Conservation (phyloP, 1,140 invertebrate species). For the Teleopsis dalmanni region DNA sequence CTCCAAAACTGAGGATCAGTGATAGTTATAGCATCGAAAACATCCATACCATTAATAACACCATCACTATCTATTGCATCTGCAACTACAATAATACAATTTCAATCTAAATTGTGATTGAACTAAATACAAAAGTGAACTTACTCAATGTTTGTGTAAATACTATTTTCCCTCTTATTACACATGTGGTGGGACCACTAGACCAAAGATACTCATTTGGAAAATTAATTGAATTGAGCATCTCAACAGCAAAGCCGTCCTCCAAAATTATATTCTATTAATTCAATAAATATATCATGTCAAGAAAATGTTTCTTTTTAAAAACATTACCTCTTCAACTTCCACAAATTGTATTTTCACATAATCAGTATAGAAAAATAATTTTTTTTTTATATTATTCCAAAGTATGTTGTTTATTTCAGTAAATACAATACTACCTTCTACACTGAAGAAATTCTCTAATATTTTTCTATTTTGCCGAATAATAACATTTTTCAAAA, state of each 20-base stretch:
- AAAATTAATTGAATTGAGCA: constrained; percentile 46
- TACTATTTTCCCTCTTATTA: constrained; percentile 39
- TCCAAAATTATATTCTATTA: constrained; percentile 40
- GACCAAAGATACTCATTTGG: constrained; percentile 45
- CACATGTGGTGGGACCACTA: constrained; percentile 24
- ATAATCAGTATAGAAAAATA: constrained; percentile 41
- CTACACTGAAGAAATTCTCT: constrained; percentile 5
- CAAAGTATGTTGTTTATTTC: constrained; percentile 38
- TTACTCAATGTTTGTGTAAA: constrained; percentile 34
- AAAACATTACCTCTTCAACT: constrained; percentile 47
- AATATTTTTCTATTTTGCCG: too few relatives aligned
- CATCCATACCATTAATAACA: constrained; percentile 36
- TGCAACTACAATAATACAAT: too few relatives aligned
- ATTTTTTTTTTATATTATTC: constrained; percentile 33
- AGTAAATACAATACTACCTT: constrained; percentile 23
- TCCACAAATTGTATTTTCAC: constrained; percentile 34
- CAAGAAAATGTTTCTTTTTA: background rate
- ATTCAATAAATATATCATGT: background rate
- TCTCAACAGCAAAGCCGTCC: constrained; percentile 24
- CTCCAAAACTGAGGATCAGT: constrained; percentile 35
- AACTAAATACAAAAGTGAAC: too few relatives aligned
- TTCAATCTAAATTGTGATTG: constrained; percentile 15
- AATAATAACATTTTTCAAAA: constrained; percentile 18
- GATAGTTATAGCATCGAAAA: constrained; percentile 34
- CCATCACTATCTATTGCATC: constrained; percentile 28